Base-by-base conservation (phyloP, 2,113 vertebrate species). In the Arothron firmamentum region DNA sequence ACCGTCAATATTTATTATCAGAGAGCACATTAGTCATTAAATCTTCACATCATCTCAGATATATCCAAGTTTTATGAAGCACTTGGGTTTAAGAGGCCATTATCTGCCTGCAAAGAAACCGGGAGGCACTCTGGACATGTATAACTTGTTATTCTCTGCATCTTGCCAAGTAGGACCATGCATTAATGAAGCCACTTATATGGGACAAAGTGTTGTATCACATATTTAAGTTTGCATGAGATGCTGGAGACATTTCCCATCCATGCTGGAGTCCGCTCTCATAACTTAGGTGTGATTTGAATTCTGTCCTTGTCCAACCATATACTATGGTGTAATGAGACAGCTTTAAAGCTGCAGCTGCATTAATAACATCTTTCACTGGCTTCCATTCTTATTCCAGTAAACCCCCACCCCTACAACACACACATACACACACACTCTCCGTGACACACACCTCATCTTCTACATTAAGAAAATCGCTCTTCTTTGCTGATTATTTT, bases 401-500 rank as follows among this genome's bases (percentile, higher is more conserved):
- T 92, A 90, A 60, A 38, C 13, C 28, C 88, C 88, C 50, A 23
- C 23, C 50, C 18, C 7, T 56, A 56, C n/a, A 55, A 58, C 43
- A 34, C 59, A 3, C 54, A 21, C 62, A 55, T 25, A 45, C 70
- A 9, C 59, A 16, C 20, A 3, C 55, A 8, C 51, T 15, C 89
- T 94, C 91, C 95, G 95, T 97, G 95, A 95, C 93, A 92, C 92
- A 90, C 92, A 92, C 92, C 91, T 92, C 91, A 91, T 94, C 92
- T 88, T 91, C 92, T 92, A 94, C 92, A 95, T 98, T 97, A 98
- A 94, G 93, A 91, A 98, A 98, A 98, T 97, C 90, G 94, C 94
- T 95, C 94, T 96, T 96, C 94, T 98, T 94, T 94, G 94, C 94
- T 96, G 94, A 98, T 98, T 98, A 98, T 98, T 98, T 96, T 98